Base-by-base conservation (phyloP, 1,140 invertebrate species). In the Lepidurus apus region DNA sequence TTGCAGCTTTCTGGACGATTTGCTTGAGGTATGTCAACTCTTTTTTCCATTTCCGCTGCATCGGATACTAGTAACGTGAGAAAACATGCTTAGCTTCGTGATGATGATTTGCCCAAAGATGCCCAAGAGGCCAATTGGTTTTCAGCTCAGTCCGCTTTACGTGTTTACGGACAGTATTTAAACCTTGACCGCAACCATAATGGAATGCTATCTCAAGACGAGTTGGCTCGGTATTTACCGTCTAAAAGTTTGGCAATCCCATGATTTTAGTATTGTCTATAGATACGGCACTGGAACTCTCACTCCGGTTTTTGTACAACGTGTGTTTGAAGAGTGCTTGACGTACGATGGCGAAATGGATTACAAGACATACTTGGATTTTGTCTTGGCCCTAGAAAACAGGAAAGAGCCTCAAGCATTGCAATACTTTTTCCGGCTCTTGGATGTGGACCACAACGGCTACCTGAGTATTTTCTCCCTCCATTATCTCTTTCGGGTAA, bases 311-410 rank as follows among this genome's bases (percentile, higher is more conserved):
- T 98, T 98, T 85, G 88, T 98, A 11, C 93, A 96, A 81, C 88
- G 95, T 74, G 93, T 98, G 0, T 98, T 98, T 86, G 94, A 98
- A 86, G 95, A 97, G 83, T 97, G 93, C 82, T 88, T 97, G 0
- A 98, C 96, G 0, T 98, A 96, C 84, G 92, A 95, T 82, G 95
- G 94, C 8, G 95, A 98, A 89, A 98, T 98, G 92, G 97, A 99
- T 85, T 99, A 98, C 85, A 98, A 98, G 86, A 96, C 95, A 0
- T 99, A 97, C 85, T 85, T 98, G 24, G 95, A 98, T 84, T 94
- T 98, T 86, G 94, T 97, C 0, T 86, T 98, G 42, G 96, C 96
- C 0, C 85, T 98, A 80, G 95, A 98, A 85, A 96, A 98, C 87
- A 88, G 94, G 26, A 90, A 92, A 79, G 95, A 98, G 84, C 94